Evolutionary conservation across 2,888 invertebrate species (phyloP).

Genomic region (Caenorhabditis doughertyi): DNA sequence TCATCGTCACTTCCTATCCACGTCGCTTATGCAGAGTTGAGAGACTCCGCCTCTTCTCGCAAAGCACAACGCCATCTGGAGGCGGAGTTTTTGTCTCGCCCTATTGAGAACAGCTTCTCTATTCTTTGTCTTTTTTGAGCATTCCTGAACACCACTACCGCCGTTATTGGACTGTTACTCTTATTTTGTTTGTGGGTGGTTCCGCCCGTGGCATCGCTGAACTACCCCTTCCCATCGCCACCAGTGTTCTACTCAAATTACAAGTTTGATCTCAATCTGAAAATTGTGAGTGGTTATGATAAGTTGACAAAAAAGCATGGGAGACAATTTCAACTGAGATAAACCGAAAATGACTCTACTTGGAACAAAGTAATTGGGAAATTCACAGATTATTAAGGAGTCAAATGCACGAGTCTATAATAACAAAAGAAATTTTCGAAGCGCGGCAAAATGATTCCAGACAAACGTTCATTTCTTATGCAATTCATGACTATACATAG

Average conservation of each 20-base stretch:
- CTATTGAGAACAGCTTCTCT: slow-evolving; percentile 16
- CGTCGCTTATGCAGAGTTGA: not conserved
- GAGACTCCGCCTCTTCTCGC: slow-evolving; percentile 23
- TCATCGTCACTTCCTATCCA: slow-evolving; percentile 14
- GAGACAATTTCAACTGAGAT: too few relatives aligned
- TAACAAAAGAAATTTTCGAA: too few relatives aligned
- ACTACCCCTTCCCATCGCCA: slow-evolving; percentile 33
- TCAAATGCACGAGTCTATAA: too few relatives aligned
- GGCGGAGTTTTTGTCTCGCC: slow-evolving; percentile 25
- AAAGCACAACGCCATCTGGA: slow-evolving; percentile 14
- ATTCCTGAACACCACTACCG: too few relatives aligned
- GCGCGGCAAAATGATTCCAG: too few relatives aligned
- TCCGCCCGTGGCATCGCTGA: not conserved
- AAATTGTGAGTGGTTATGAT: slow-evolving; percentile 28
- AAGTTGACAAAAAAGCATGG: too few relatives aligned
- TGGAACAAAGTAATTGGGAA: too few relatives aligned
- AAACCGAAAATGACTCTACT: too few relatives aligned
- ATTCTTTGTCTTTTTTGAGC: not conserved
- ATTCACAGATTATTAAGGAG: too few relatives aligned
- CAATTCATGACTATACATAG: too few relatives aligned
- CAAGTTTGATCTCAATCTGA: slow-evolving; percentile 36
- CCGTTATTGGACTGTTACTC: too few relatives aligned
- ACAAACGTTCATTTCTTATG: too few relatives aligned
- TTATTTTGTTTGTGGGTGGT: not conserved
- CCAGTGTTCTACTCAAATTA: slow-evolving; percentile 13